Evolutionary conservation across 92 coral and sea anemone species (phyloP).

Genomic region (Parazoanthus atlanticus): DNA sequence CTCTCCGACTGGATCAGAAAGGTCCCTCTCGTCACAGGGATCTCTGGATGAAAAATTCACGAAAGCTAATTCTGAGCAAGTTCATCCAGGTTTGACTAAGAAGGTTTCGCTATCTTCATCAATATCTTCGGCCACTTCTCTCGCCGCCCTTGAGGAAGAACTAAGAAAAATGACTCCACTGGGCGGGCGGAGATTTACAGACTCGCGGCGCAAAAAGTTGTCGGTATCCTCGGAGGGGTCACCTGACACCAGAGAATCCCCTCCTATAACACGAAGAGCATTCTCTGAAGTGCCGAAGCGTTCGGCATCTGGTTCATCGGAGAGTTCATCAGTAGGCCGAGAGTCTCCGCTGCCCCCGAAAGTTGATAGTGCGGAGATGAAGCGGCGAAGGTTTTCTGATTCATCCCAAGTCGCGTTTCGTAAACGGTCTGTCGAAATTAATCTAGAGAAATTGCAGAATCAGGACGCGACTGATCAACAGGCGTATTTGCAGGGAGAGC

Average conservation of each 20-base stretch:
- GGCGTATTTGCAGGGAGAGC: conserved; percentile 36
- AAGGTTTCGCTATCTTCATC: conserved; percentile 39
- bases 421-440: conserved; percentile 55
- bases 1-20: conserved; percentile 71
- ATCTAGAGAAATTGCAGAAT: conserved; percentile 34
- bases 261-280: conserved; percentile 27
- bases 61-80: conserved; percentile 24
- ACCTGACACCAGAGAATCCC: conserved; percentile 47
- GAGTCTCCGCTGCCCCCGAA: conserved; percentile 21
- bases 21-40: conserved; percentile 69
- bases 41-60: conserved; percentile 68
- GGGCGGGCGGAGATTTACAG: conserved; percentile 61
- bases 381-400: conserved; percentile 55
- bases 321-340: conserved; percentile 31
- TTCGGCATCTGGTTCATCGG: conserved; percentile 25
- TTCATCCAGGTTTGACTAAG: conserved; percentile 33
- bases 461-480: conserved; percentile 23
- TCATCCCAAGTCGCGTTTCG: conserved; percentile 59
- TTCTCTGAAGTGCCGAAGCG: conserved; percentile 20
- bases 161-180: conserved; percentile 74
- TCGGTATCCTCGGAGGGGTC: conserved; percentile 78
- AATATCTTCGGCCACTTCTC: conserved; percentile 47
- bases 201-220: conserved; percentile 53
- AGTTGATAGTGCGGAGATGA: conserved; percentile 59
- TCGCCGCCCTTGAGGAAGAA: conserved; percentile 77